Base-by-base conservation (phyloP, 2,797 vertebrate genomes). In the Mormyrops boulengeri region DNA sequence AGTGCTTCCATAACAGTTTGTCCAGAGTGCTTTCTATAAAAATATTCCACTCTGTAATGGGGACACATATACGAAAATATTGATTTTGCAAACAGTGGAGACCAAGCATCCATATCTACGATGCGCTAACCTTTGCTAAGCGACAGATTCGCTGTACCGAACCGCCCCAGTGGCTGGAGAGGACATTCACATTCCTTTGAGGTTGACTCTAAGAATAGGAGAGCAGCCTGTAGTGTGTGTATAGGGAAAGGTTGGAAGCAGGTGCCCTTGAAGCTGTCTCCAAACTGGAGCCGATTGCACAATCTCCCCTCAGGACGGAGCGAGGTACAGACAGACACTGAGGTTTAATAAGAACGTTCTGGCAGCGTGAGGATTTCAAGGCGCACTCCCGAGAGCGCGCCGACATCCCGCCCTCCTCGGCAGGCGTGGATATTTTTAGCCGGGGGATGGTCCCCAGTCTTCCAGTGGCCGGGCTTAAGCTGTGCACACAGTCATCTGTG, bases 361-460 rank as follows among this genome's bases (percentile, higher is more conserved):
- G 82, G n/a, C 47, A 9, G n/a, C 41, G 82, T 30, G 44, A 41
- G 19, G 11, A 60, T 52, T 57, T 57, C 30, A 3, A 86, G 85
- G 26, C 0, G 26, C 49, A 2, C 26, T 86, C 50, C 26, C 14
- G 14, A 52, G 82, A 85, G 82, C 47, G 9, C 3, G 3, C 30
- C 11, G 30, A 12, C 41, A 47, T 87, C 85, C 89, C 44, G 38
- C 88, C 88, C 89, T 52, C 19, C 60, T 85, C 34, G 8, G 11
- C 53, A 73, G 38, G 80, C 6, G 6, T 34, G 57, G 90, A 66
- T 91, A 91, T 92, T 91, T 92, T 92, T 92, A 90, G 90, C 89
- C 62, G 8, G 4, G 9, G 69, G 77, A 82, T 49, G 88, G 88
- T 88, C 89, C 50, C 41, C 17, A 26, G 90, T 84, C 87, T 84